phyloP scores from a whole-genome alignment of 2,113 vertebrate genomes.

The Brevimyrus niger region DNA sequence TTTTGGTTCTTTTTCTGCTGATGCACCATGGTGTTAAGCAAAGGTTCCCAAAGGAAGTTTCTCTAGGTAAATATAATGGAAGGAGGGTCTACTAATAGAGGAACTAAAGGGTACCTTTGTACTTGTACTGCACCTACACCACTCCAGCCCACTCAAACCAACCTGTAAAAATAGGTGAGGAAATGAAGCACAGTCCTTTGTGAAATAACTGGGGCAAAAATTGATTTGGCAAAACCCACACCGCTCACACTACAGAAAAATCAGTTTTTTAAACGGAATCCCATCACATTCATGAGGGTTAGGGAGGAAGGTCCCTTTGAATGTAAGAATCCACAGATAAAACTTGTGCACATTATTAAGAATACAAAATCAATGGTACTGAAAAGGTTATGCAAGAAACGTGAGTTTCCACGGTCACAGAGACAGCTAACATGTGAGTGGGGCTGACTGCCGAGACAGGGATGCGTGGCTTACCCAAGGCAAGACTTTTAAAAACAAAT shows the following conservation, averaged over 20 bases:
- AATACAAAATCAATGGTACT: too few species aligned
- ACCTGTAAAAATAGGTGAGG: conserved; percentile 49
- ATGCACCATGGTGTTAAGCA: not conserved
- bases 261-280: not conserved
- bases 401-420: not conserved
- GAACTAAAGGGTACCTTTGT: conserved; percentile 1
- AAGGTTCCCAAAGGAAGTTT: not conserved
- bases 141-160: conserved; percentile 37
- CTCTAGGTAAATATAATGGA: not conserved
- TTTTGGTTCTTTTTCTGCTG: not conserved
- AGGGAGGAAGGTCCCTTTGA: too few species aligned
- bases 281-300: not conserved
- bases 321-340: too few species aligned
- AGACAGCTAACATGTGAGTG: not conserved
- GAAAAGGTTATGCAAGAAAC: not conserved
- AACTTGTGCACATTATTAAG: too few species aligned
- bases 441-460: not conserved
- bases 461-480: not conserved
- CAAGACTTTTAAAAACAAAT: conserved; percentile 33
- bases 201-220: conserved; percentile 51
- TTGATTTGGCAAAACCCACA: conserved; percentile 53
- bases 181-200: conserved; percentile 43
- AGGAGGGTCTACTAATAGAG: conserved; percentile 24
- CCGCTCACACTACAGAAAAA: conserved; percentile 15
- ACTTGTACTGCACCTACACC: not conserved